Percentiles rank a stretch among this genome's conserved stretches.
Evolutionary conservation across 1,140 invertebrate genomes (phyloP).

Genomic region (Papilio aristodemus): DNA sequence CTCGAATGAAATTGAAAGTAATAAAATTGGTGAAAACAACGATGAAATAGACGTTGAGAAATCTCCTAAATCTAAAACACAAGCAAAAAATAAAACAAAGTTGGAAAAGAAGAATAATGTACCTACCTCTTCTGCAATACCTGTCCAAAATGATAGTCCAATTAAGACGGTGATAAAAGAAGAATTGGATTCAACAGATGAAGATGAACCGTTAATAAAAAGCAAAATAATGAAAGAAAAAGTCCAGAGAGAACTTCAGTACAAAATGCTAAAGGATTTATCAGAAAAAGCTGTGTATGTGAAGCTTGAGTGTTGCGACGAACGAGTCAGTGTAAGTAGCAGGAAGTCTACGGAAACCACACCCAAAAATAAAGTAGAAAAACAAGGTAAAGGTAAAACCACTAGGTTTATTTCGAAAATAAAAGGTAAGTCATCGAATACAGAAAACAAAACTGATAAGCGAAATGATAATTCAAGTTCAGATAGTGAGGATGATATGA

Average conservation of each 20-base stretch:
- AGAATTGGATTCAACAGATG: slow-evolving; percentile 76
- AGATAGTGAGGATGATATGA: slow-evolving; percentile 72
- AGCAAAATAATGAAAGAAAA: slow-evolving; percentile 76
- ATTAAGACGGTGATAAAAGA: slow-evolving; percentile 62
- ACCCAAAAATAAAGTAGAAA: slow-evolving; percentile 60
- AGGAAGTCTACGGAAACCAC: slow-evolving; percentile 67
- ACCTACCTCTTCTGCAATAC: slow-evolving; percentile 38
- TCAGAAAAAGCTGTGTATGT: slow-evolving; percentile 74
- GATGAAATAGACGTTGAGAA: slow-evolving; percentile 50
- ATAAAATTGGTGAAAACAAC: slow-evolving; percentile 50
- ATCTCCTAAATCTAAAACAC: slow-evolving; percentile 42
- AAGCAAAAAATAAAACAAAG: slow-evolving; percentile 52
- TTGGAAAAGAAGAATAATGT: slow-evolving; percentile 45
- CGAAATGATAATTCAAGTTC: slow-evolving; percentile 58
- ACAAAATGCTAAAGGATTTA: slow-evolving; percentile 70
- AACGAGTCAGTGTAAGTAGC: slow-evolving; percentile 58
- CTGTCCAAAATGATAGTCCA: slow-evolving; percentile 58
- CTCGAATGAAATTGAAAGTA: slow-evolving; percentile 48
- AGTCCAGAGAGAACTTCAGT: slow-evolving; percentile 64
- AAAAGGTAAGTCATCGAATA: slow-evolving; percentile 56
- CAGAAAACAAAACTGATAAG: slow-evolving; percentile 58
- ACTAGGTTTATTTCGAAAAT: slow-evolving; percentile 48
- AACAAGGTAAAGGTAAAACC: slow-evolving; percentile 55
- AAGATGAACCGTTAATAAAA: slow-evolving; percentile 78
- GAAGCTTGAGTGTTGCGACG: slow-evolving; percentile 73